Base-by-base conservation (phyloP, 2,797 vertebrate genomes). In the Enteromius paludinosus region DNA sequence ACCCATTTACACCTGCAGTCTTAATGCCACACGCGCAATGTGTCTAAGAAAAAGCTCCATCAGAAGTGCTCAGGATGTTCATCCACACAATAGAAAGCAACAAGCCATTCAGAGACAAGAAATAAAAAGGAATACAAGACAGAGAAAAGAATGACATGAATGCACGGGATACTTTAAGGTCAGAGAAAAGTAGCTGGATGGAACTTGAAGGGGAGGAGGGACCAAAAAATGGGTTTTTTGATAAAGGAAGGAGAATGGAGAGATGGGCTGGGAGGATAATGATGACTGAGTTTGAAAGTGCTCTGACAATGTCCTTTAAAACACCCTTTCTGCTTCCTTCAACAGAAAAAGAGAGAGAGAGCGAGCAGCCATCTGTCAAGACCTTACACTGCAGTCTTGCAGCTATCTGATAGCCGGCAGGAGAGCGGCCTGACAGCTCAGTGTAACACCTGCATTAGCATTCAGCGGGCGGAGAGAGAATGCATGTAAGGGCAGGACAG, bases 221-320 rank as follows among this genome's bases (percentile, higher is more conserved):
- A 0, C 1, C 52, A 56, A 33, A 33, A 56, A 33, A 33, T 25
- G 0, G 3, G 23, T 8, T 66, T 20, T 38, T 15, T 56, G 64
- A 79, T 68, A 56, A 79, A 66, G 47, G 64, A 79, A 35, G 43
- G 54, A 77, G 23, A 61, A 61, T 1, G 41, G 41, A 30, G 69
- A 64, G 69, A 73, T 73, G 59, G 56, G 10, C 43, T 64, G 15
- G 65, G 49, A 45, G 78, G 65, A 80, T 87, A 86, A 86, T 87
- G 71, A 84, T 77, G 84, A 35, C 59, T 47, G 68, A 65, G 76
- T 49, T 64, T 79, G 76, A 86, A 84, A 79, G 78, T 74, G 83
- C 49, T 82, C 79, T 82, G 86, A 84, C 84, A 81, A 66, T 84
- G 83, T 87, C 68, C 73, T 83, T 87, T 85, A 86, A 83, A 87